phyloP scores from a whole-genome alignment of 2,888 invertebrate genomes.

The Chloroclystis v-ata region DNA sequence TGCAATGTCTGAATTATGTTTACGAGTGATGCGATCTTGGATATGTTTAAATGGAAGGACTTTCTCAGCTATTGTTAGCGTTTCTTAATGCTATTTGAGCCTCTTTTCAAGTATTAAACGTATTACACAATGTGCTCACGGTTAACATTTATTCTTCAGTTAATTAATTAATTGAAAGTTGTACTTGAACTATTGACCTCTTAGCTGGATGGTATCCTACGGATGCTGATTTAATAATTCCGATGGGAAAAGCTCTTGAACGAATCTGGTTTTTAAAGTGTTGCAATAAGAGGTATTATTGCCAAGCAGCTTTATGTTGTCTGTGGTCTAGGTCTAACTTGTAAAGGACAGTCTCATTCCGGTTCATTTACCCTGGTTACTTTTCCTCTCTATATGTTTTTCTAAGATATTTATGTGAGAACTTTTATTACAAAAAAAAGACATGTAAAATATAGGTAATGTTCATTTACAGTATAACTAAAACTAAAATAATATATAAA shows the following conservation, averaged over 20 bases:
- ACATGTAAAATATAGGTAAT: too few species aligned
- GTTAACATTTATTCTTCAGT: background rate
- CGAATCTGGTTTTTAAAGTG: slow-evolving; percentile 19
- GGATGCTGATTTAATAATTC: background rate
- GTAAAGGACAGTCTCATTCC: slow-evolving; percentile 28
- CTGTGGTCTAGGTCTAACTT: slow-evolving; percentile 19
- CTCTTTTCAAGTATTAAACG: slow-evolving; percentile 7
- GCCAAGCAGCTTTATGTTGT: slow-evolving; percentile 5
- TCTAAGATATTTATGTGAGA: slow-evolving; percentile 16
- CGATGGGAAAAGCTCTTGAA: slow-evolving; percentile 2
- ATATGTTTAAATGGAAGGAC: slow-evolving; percentile 27
- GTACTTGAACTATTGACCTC: slow-evolving; percentile 10
- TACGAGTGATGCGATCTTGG: slow-evolving; percentile 26
- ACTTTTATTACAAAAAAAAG: slow-evolving; percentile 7
- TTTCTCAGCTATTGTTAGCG: slow-evolving; percentile 30
- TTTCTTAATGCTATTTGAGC: slow-evolving; percentile 16
- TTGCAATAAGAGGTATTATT: slow-evolving; percentile 18
- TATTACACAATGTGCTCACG: slow-evolving; percentile 1
- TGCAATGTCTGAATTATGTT: slow-evolving; percentile 23
- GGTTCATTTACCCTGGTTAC: slow-evolving; percentile 28
- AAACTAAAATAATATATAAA: too few species aligned
- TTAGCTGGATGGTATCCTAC: background rate
- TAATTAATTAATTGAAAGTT: slow-evolving; percentile 4
- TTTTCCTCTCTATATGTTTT: slow-evolving; percentile 20
- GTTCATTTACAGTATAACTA: too few species aligned